A percentile compares a stretch with the other conserved stretches of the same genome.
Evolutionary conservation across 2,888 invertebrate species (phyloP).

Genomic region (Eupithecia centaureata): DNA sequence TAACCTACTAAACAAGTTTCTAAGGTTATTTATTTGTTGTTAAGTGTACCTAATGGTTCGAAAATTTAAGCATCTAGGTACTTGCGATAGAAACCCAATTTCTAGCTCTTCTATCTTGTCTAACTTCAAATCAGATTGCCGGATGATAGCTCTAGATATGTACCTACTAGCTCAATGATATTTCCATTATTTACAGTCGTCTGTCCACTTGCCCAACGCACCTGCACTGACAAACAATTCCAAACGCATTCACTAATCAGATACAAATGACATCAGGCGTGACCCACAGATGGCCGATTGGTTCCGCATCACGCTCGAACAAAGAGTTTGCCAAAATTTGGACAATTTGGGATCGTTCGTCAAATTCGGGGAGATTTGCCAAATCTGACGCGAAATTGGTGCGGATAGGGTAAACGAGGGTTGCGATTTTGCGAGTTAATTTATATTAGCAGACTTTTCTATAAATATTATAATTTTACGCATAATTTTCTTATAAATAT

Average conservation of each 20-base stretch:
- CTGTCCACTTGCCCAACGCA: conserved; percentile 49
- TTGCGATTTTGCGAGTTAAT: conserved; percentile 41
- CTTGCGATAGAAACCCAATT: no score
- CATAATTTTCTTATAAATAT: no score
- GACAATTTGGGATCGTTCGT: conserved; percentile 64
- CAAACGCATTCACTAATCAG: conserved; percentile 60
- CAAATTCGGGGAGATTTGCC: conserved; percentile 68
- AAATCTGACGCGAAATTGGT: conserved; percentile 66
- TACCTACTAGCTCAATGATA: neutral
- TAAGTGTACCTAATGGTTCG: no score
- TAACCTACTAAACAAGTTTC: no score
- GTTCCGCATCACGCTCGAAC: conserved; percentile 49
- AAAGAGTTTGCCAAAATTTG: conserved; percentile 41
- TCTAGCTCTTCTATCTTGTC: no score
- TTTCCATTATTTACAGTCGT: neutral
- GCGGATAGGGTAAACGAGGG: conserved; percentile 59
- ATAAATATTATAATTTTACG: no score
- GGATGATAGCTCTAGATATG: no score
- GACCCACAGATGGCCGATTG: conserved; percentile 67
- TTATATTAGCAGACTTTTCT: conserved; percentile 21
- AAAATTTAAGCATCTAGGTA: no score
- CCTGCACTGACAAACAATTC: conserved; percentile 59
- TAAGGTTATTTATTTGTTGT: no score
- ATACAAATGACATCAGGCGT: conserved; percentile 68
- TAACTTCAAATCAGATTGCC: no score